Evolutionary conservation across 1,140 invertebrate genomes (phyloP).

Genomic region (Parapsyche elsis): DNA sequence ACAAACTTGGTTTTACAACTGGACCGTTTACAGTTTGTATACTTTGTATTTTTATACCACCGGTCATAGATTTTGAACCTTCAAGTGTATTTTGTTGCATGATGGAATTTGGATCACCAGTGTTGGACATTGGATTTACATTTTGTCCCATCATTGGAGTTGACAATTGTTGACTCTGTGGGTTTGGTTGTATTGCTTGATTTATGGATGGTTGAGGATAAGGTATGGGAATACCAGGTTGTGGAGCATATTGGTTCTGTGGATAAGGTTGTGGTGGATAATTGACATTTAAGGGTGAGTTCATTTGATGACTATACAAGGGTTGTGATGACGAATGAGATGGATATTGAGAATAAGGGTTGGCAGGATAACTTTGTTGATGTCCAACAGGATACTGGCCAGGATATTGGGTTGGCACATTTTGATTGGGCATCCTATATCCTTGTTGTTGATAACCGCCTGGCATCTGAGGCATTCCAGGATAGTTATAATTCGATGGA

Average conservation of each 20-base stretch:
- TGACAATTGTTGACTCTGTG: neutral
- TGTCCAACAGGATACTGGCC: slow-evolving; percentile 31
- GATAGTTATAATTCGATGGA: slow-evolving; percentile 41
- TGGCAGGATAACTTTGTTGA: slow-evolving; percentile 9
- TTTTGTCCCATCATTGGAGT: neutral
- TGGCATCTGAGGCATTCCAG: slow-evolving; percentile 41
- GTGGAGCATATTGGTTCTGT: neutral
- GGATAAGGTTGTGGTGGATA: neutral
- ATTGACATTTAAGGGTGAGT: neutral
- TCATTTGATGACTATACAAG: neutral
- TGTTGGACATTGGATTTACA: slow-evolving; percentile 1
- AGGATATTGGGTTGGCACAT: slow-evolving; percentile 9
- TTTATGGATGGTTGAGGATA: neutral
- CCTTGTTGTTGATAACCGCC: neutral
- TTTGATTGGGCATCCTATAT: slow-evolving; percentile 36
- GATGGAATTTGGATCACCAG: neutral
- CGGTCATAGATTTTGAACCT: neutral
- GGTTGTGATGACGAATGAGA: neutral
- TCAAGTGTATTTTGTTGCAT: neutral
- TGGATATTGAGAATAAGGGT: slow-evolving; percentile 37
- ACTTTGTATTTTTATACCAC: slow-evolving; percentile 35
- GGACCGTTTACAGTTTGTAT: slow-evolving; percentile 47
- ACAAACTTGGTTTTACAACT: slow-evolving; percentile 57
- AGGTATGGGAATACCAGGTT: neutral
- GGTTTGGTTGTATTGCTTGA: neutral